Conservation (phyloP, 2,888 invertebrate genomes). For the Drosophila emarginata region DNA sequence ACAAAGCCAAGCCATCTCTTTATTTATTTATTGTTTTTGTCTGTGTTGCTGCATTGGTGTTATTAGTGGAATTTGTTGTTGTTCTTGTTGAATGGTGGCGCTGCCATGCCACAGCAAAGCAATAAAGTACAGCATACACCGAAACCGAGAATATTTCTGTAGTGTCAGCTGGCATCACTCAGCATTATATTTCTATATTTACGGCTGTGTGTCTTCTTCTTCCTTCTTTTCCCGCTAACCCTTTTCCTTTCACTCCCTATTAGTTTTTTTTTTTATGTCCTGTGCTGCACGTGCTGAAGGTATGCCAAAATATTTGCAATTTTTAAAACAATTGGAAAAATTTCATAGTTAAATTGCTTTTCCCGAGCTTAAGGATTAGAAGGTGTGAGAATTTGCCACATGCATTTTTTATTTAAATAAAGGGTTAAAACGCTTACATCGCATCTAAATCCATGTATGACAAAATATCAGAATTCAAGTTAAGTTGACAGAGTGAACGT, state of each 20-base stretch:
- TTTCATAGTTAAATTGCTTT: constrained; percentile 12
- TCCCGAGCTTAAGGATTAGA: not conserved
- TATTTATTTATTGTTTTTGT: constrained; percentile 75
- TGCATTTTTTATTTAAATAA: constrained; percentile 2
- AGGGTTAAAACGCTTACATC: not conserved
- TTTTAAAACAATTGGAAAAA: constrained; percentile 9
- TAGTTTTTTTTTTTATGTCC: not conserved
- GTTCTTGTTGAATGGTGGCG: constrained; percentile 14
- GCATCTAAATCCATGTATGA: not conserved
- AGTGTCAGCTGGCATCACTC: constrained; percentile 70
- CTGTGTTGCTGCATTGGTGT: constrained; percentile 74
- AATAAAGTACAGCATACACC: constrained; percentile 65
- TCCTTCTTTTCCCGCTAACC: constrained; percentile 7
- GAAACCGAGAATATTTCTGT: constrained; percentile 40
- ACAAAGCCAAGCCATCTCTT: constrained; percentile 68
- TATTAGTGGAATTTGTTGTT: constrained; percentile 57
- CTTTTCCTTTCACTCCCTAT: not conserved
- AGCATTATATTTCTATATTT: constrained; percentile 52
- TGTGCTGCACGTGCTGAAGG: not conserved
- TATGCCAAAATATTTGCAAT: constrained; percentile 1
- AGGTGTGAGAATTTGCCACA: constrained; percentile 10
- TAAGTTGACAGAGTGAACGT: not conserved
- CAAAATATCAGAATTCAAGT: not conserved
- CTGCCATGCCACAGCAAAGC: constrained; percentile 29
- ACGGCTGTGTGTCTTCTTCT: constrained; percentile 24